These are phyloP conservation scores for Aquatica leii DNA, from an alignment of 2,888 invertebrate species.

Conservation along the genomic window DNA sequence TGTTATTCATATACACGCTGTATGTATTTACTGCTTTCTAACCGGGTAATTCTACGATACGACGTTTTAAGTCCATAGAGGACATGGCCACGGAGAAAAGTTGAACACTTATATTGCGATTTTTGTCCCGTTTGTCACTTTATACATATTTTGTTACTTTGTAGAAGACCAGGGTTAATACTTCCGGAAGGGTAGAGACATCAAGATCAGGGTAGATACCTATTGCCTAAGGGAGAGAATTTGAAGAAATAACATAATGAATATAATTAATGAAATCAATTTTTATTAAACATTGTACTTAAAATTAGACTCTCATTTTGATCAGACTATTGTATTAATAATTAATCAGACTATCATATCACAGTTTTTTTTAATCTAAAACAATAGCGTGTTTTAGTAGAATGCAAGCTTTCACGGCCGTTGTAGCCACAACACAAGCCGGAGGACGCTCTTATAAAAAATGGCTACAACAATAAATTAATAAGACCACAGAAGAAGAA, in stretches of 20 bases:
- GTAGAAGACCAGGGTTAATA: slow-evolving; percentile 41
- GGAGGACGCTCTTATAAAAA: too few species aligned
- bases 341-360: too few species aligned
- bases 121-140: not conserved
- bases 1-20: too few species aligned
- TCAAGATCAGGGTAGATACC: slow-evolving; percentile 38
- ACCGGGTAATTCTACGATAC: not conserved
- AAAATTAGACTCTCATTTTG: slow-evolving; percentile 32
- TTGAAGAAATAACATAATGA: slow-evolving; percentile 23
- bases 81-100: not conserved
- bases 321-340: too few species aligned
- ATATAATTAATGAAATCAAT: slow-evolving; percentile 36
- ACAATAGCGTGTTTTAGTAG: too few species aligned
- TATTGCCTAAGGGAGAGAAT: slow-evolving; percentile 31
- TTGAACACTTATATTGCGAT: not conserved
- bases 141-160: slow-evolving; percentile 33
- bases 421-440: too few species aligned
- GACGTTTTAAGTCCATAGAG: slow-evolving; percentile 2
- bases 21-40: too few species aligned
- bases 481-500: too few species aligned
- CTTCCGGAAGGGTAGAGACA: slow-evolving; percentile 40
- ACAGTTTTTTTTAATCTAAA: slow-evolving; percentile 5
- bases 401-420: too few species aligned
- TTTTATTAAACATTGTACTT: slow-evolving; percentile 35
- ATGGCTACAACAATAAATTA: too few species aligned